Percentiles rank a stretch among this genome's conserved stretches.
These are phyloP conservation scores for Odontocolon sp. DNA, from an alignment of 2,888 invertebrate genomes.

Conservation along the genomic window DNA sequence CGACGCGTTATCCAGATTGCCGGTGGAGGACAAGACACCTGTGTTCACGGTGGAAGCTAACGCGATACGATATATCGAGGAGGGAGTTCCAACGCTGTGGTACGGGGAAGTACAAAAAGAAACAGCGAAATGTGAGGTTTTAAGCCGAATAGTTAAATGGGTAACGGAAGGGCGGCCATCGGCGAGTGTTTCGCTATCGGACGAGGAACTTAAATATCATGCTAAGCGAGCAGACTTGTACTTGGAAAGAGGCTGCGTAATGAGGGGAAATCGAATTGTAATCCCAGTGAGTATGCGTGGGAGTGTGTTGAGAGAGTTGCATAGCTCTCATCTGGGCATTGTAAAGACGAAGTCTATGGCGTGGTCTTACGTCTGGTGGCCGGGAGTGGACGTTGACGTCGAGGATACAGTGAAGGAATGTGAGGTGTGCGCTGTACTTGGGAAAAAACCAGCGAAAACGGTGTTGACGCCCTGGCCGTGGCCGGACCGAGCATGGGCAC, in stretches of 20 bases:
- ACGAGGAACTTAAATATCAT: background rate
- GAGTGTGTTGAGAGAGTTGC: constrained; percentile 60
- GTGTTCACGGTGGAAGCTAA: background rate
- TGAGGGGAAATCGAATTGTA: constrained; percentile 5
- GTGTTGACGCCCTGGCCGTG: constrained; percentile 52
- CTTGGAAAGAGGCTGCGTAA: background rate
- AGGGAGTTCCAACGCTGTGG: background rate
- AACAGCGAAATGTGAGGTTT: background rate
- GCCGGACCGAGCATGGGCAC: constrained; percentile 46
- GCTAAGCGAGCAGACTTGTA: background rate
- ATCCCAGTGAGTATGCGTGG: constrained; percentile 12
- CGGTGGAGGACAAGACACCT: constrained; percentile 22
- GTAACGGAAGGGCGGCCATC: background rate
- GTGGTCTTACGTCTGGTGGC: constrained; percentile 66
- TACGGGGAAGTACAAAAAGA: background rate
- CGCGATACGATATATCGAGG: background rate
- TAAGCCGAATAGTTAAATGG: background rate
- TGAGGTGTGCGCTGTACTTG: constrained; percentile 33
- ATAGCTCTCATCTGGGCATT: constrained; percentile 64
- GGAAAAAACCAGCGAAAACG: constrained; percentile 37
- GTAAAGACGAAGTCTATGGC: constrained; percentile 66
- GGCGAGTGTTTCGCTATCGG: background rate
- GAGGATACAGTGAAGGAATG: constrained; percentile 17
- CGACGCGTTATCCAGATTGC: constrained; percentile 47
- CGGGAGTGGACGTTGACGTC: constrained; percentile 55